These are phyloP conservation scores for Coracias cyanogaster DNA, from an alignment of 2,797 vertebrate genomes.

Conservation along the genomic window DNA sequence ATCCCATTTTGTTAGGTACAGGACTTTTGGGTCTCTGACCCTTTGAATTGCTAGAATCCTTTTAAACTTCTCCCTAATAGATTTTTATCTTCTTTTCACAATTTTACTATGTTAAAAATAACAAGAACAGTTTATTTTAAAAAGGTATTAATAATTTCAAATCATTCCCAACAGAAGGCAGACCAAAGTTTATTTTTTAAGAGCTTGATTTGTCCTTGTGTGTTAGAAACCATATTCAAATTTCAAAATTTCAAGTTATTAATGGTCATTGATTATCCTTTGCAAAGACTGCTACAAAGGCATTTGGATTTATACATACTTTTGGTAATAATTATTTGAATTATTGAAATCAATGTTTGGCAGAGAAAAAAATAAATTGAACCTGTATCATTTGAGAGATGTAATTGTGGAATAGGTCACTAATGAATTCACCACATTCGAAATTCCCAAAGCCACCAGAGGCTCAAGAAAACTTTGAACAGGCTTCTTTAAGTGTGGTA, in stretches of 20 bases:
- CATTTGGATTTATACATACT: neutral
- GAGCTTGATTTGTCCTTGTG: neutral
- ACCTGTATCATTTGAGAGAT: neutral
- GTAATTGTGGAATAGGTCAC: neutral
- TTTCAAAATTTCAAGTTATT: neutral
- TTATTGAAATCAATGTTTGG: neutral
- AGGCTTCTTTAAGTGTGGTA: neutral
- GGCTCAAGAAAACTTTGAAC: neutral
- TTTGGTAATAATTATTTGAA: neutral
- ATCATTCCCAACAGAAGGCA: neutral
- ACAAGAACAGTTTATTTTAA: neutral
- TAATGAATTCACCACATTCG: neutral
- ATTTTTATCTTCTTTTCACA: neutral
- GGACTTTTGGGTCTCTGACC: fast-evolving
- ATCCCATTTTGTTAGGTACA: neutral
- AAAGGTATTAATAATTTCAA: neutral
- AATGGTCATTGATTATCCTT: neutral
- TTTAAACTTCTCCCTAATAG: neutral
- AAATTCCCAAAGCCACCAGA: neutral
- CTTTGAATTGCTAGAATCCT: neutral
- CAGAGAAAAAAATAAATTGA: neutral
- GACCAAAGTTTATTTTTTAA: neutral
- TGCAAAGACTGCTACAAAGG: neutral
- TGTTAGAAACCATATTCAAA: neutral
- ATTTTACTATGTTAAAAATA: neutral